A percentile compares a stretch with the other conserved stretches of the same genome.
Conservation (phyloP, 2,797 vertebrate species). For the Anomalospiza imberbis region DNA sequence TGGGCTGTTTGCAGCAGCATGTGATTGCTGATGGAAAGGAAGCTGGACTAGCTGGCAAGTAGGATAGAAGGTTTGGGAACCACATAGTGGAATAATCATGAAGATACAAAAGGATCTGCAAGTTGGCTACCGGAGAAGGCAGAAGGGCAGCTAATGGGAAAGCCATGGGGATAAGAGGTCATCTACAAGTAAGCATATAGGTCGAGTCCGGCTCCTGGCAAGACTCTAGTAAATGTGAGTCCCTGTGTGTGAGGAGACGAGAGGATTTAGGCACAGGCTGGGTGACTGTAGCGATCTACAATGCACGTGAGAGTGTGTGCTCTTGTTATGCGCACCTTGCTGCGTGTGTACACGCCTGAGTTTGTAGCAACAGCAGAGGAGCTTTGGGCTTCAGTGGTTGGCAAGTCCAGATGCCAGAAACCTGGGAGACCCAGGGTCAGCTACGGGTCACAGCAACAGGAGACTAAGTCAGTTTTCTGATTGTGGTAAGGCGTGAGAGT, state of each 20-base stretch:
- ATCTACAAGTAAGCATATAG: not conserved
- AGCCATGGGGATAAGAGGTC: not conserved
- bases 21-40: not conserved
- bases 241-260: not conserved
- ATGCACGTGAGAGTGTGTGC: accelerated
- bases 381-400: not conserved
- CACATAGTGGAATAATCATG: not conserved
- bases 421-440: not conserved
- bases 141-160: not conserved
- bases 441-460: not conserved
- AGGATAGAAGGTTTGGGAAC: not conserved
- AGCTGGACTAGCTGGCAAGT: not conserved
- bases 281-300: accelerated
- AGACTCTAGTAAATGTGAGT: not conserved
- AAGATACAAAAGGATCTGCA: not conserved
- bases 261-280: not conserved
- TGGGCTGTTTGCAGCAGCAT: not conserved
- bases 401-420: not conserved
- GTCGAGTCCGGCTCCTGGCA: not conserved
- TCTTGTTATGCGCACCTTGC: too few relatives aligned
- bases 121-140: not conserved
- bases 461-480: not conserved
- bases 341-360: not conserved
- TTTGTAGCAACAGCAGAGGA: not conserved
- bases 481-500: not conserved